These are phyloP conservation scores for Sebastes cheni DNA, from an alignment of 2,797 vertebrate genomes.

Conservation along the genomic window DNA sequence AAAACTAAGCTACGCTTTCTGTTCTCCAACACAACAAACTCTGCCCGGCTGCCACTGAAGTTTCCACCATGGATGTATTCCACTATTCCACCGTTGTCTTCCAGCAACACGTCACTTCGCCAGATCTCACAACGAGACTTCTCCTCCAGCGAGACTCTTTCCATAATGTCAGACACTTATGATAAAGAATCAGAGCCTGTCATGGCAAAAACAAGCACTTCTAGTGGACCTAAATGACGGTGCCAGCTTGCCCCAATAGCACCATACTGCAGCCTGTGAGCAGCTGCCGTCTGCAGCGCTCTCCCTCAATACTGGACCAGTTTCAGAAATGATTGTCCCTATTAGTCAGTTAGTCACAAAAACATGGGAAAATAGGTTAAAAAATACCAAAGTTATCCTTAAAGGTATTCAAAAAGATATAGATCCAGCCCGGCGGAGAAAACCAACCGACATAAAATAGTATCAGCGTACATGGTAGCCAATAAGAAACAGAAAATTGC, in stretches of 20 bases:
- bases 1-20: not conserved
- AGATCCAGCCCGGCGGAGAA: not conserved
- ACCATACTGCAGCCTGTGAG: not conserved
- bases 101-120: accelerated
- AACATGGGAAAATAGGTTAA: not conserved
- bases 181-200: accelerated
- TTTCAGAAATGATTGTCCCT: not conserved
- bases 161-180: not conserved
- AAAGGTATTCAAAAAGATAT: not conserved
- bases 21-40: not conserved
- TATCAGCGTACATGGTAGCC: too few relatives aligned
- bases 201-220: not conserved
- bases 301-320: not conserved
- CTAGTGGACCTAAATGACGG: not conserved
- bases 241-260: too few relatives aligned
- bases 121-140: not conserved
- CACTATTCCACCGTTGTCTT: not conserved
- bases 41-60: accelerated
- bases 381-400: not conserved
- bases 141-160: not conserved
- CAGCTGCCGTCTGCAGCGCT: not conserved
- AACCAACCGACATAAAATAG: accelerated
- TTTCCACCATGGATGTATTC: not conserved
- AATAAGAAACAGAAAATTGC: too few relatives aligned
- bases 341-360: not conserved